phyloP scores from a whole-genome alignment of 2,888 invertebrate genomes.

The Adela reaumurella region DNA sequence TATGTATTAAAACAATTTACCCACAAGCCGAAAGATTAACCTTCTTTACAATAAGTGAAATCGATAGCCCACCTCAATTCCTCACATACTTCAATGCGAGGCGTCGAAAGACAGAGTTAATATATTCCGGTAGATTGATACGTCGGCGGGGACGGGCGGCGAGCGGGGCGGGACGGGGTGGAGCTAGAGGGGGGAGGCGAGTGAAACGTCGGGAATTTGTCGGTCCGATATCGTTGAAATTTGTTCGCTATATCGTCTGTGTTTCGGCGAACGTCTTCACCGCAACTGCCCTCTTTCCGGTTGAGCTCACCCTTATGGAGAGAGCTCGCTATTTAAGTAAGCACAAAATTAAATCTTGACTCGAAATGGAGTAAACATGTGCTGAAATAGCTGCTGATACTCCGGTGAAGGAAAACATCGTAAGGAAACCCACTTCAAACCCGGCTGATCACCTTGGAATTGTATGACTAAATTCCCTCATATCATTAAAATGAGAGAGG shows the following conservation, averaged over 20 bases:
- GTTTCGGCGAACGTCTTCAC: neutral
- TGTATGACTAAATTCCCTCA: no score
- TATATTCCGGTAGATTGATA: neutral
- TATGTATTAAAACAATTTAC: no score
- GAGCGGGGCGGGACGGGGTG: neutral
- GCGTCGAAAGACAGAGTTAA: neutral
- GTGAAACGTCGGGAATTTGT: neutral
- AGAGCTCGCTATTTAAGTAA: no score
- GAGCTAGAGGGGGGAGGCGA: neutral
- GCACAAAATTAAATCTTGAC: no score
- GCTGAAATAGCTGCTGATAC: no score
- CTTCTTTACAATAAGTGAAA: neutral
- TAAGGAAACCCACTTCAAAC: no score
- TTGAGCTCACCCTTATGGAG: no score
- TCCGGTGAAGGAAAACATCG: no score
- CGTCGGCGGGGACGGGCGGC: neutral
- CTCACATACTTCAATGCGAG: neutral
- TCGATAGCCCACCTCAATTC: neutral
- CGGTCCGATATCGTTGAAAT: neutral
- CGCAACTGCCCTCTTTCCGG: neutral
- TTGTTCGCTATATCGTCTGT: neutral
- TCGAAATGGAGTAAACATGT: no score
- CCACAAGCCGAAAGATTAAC: no score
- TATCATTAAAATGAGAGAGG: no score
- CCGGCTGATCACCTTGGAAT: no score